Evolutionary conservation across 2,797 vertebrate genomes (phyloP), one percentile per base, ranked within the genome.

Genomic region (Tangara arthus): DNA sequence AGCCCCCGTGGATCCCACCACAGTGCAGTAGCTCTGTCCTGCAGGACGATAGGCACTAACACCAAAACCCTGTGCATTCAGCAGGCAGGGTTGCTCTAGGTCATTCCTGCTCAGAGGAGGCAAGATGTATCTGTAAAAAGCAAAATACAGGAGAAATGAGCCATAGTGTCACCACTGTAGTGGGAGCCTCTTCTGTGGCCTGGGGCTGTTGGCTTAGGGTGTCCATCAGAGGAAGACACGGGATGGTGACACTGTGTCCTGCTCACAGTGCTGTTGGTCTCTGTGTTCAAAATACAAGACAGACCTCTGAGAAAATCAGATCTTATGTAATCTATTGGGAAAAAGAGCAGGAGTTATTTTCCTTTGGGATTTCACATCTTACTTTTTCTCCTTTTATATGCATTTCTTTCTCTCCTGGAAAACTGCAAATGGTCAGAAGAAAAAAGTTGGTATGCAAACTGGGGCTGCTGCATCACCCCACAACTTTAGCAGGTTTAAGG

Each of bases 21-120:
- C 55, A 80, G 32, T 1, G 0, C 56, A 49, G 65, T 0, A 1
- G 12, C 49, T 88, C 78, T 0, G 0, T 66, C 84, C n/a, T 73
- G 77, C 44, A 60, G 42, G 34, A 57, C 9, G 24, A 35, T 3
- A 55, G 42, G 26, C 52, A 61, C 7, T n/a, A 53, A 63, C 59
- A 49, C 30, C 0, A 23, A 1, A 64, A 44, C 8, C 12, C 41
- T 3, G 1, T 42, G 50, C 1, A 1, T 82, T 72, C 59, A 35
- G 57, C 46, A 68, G n/a, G 47, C n/a, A 47, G 57, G 0, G 0
- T 39, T 59, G 46, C 22, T 34, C 16, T 19, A 37, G 32, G 27
- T 46, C 35, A 35, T 46, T 56, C 39, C 61, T 70, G 61, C 55
- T 37, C 59, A 49, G 63, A 1, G 2, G 87, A 57, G 42, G 34